Base-by-base conservation (phyloP, 2,113 vertebrate genomes). In the Sceloporus undulatus region DNA sequence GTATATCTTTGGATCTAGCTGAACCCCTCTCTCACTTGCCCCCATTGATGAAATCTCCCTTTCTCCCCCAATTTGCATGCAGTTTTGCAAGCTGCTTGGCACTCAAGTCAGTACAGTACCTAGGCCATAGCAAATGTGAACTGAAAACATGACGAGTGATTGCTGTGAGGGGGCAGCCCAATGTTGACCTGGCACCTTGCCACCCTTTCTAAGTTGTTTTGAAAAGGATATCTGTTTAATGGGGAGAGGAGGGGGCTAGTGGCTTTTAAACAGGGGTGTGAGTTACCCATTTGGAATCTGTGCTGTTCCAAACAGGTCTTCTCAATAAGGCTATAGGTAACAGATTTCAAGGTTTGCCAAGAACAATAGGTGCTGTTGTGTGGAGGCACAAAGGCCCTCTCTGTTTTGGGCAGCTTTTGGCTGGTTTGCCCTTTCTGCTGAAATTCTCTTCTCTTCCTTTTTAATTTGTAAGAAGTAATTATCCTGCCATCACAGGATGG, bases 171-270 rank as follows among this genome's bases (percentile, higher is more conserved):
- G 75, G 82, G 70, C 83, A 52, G 25, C 73, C 90, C 75, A 80
- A 79, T 85, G 88, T 9, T 38, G 16, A 14, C 40, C 65, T 95
- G 92, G 89, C 83, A 85, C 16, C 85, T 78, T 91, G 89, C 90
- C 77, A 76, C 4, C 34, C 83, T 94, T 95, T 94, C 87, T 90
- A 88, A 0, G 18, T 82, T 90, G 73, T 82, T 92, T 29, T 59
- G 90, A 89, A 95, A 92, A 95, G 88, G 85, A 90, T 68, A 65
- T 87, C 87, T 94, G 87, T 94, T 92, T 94, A 91, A 90, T 87
- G 83, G 56, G 48, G 85, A 73, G 25, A 83, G 80, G 82, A 79
- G 85, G 81, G 79, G 84, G 59, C 42, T 62, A 8, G 65, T 6
- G 68, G 13, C 74, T 86, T 83, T 52, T 62, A 74, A 87, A 86